Evolutionary conservation across 2,113 vertebrate genomes (phyloP).

Genomic region (Neolamprologus tretocephalus): DNA sequence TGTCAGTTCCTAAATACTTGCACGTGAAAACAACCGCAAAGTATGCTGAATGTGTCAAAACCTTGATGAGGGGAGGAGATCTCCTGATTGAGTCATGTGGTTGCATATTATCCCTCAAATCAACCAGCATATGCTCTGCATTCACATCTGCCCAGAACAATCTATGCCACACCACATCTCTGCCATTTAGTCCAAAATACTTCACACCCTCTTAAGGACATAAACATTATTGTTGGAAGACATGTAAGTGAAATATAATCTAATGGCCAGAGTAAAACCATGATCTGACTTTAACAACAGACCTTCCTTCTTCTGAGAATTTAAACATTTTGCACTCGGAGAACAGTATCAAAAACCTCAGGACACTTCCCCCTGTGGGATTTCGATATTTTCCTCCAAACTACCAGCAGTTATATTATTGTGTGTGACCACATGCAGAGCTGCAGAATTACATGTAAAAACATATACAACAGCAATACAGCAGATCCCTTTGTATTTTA

Average conservation of each 20-base stretch:
- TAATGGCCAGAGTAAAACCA: slow-evolving; percentile 43
- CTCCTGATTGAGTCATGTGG: slow-evolving; percentile 65
- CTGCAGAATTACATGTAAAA: neutral
- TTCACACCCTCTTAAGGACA: slow-evolving; percentile 54
- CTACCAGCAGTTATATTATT: neutral
- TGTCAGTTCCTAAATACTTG: slow-evolving; percentile 56
- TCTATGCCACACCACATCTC: neutral
- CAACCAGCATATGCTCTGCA: slow-evolving; percentile 40
- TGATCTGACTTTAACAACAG: slow-evolving; percentile 43
- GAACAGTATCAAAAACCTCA: slow-evolving; percentile 25
- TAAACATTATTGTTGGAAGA: slow-evolving; percentile 61
- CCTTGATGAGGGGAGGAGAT: slow-evolving; percentile 56
- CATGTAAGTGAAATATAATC: slow-evolving; percentile 39
- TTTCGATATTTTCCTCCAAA: slow-evolving; percentile 16
- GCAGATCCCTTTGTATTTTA: neutral
- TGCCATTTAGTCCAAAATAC: slow-evolving; percentile 33
- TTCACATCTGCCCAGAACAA: slow-evolving; percentile 43
- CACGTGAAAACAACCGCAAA: slow-evolving; percentile 56
- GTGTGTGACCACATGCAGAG: neutral
- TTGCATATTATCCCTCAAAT: slow-evolving; percentile 61
- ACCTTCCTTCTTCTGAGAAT: neutral
- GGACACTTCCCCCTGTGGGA: slow-evolving; percentile 4
- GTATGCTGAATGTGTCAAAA: slow-evolving; percentile 45
- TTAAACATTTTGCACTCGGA: slow-evolving; percentile 9
- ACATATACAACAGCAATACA: neutral